These are phyloP conservation scores for Chaetodon trifascialis DNA, from an alignment of 2,113 vertebrate genomes.

Conservation along the genomic window DNA sequence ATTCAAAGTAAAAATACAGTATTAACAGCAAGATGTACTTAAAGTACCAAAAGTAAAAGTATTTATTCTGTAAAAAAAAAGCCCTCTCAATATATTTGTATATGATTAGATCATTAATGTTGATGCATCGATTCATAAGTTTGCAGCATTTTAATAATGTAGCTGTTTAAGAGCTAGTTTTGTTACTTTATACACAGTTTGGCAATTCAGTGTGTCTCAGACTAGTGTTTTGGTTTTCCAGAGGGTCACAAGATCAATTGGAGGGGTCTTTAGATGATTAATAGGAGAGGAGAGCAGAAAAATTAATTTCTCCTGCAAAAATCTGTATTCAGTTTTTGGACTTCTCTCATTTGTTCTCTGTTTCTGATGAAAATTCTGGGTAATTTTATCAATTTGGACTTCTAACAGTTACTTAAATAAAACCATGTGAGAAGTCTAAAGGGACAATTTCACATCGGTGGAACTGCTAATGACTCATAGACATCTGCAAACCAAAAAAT, in stretches of 20 bases:
- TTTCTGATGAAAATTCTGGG: neutral
- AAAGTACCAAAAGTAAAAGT: too few species aligned
- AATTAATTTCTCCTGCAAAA: neutral
- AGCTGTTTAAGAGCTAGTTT: too few species aligned
- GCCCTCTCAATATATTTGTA: too few species aligned
- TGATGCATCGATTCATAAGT: too few species aligned
- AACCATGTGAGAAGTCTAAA: conserved; percentile 30
- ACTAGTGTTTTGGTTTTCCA: neutral
- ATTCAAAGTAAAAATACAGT: too few species aligned
- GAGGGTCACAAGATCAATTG: neutral
- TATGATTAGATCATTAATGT: too few species aligned
- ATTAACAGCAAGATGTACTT: too few species aligned
- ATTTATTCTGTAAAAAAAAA: too few species aligned
- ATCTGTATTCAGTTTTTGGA: neutral
- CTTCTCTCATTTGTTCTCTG: too few species aligned
- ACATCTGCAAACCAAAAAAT: conserved; percentile 19
- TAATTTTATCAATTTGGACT: neutral
- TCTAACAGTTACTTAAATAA: conserved; percentile 16
- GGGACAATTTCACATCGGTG: neutral
- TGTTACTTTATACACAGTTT: too few species aligned
- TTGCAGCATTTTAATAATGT: too few species aligned
- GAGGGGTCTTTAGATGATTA: neutral
- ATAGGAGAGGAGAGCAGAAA: neutral
- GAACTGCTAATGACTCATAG: neutral
- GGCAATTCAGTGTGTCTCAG: neutral